Evolutionary conservation across 2,113 vertebrate genomes (phyloP).

Genomic region (Acrocephalus arundinaceus): DNA sequence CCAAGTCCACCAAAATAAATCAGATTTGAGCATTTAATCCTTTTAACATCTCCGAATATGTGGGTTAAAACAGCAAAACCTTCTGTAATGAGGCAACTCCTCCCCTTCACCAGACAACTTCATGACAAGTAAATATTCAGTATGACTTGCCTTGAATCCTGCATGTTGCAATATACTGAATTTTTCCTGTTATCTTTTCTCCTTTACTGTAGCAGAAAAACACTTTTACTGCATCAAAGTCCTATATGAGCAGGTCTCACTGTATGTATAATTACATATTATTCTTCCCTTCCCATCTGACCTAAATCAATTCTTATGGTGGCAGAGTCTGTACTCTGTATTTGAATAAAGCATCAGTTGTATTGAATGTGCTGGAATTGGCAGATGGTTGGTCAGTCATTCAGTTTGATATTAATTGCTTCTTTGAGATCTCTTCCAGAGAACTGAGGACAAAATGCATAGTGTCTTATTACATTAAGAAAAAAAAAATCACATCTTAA

Average conservation of each 20-base stretch:
- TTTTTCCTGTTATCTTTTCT: background rate
- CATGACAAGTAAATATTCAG: background rate
- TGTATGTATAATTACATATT: background rate
- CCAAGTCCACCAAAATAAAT: slow-evolving; percentile 18
- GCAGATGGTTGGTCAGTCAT: slow-evolving; percentile 50
- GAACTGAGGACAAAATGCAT: slow-evolving; percentile 40
- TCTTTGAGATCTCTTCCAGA: slow-evolving; percentile 50
- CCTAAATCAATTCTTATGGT: slow-evolving; percentile 1
- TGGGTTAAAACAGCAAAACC: background rate
- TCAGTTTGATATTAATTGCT: slow-evolving; percentile 61
- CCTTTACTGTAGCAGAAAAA: background rate
- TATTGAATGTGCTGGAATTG: slow-evolving; percentile 45
- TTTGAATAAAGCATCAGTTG: slow-evolving; percentile 43
- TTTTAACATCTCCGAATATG: background rate
- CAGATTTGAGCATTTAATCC: background rate
- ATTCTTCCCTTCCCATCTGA: slow-evolving; percentile 4
- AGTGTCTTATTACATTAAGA: slow-evolving; percentile 38
- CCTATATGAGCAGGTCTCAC: background rate
- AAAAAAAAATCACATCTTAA: slow-evolving; percentile 42
- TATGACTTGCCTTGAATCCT: background rate
- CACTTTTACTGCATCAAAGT: background rate
- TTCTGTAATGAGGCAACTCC: background rate
- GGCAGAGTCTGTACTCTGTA: slow-evolving; percentile 1
- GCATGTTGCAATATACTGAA: background rate
- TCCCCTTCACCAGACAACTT: background rate